Evolutionary conservation across 2,888 invertebrate species (phyloP).

Genomic region (Opisthograptis luteolata): DNA sequence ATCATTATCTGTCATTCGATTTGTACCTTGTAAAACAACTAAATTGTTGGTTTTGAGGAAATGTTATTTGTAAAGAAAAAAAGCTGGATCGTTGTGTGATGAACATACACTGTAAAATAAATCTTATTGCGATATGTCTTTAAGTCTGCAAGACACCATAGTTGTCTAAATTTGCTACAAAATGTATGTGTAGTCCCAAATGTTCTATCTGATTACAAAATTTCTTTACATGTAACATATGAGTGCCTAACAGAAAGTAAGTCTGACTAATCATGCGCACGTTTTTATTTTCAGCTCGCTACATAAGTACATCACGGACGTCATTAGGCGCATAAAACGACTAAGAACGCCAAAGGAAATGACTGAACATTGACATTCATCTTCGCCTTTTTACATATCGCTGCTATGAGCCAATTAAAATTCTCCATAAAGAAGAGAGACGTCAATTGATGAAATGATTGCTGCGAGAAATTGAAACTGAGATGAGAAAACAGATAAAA

Average conservation of each 20-base stretch:
- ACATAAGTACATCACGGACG: slow-evolving; percentile 39
- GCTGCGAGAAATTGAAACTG: slow-evolving; percentile 19
- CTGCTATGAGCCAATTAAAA: slow-evolving; percentile 14
- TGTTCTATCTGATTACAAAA: neutral
- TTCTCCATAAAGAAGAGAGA: slow-evolving; percentile 9
- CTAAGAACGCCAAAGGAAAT: slow-evolving; percentile 42
- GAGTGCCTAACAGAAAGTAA: slow-evolving; percentile 47
- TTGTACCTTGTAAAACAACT: neutral
- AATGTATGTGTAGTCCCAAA: too few species aligned
- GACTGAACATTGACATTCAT: slow-evolving; percentile 30
- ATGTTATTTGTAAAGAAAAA: too few species aligned
- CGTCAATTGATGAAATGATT: slow-evolving; percentile 10
- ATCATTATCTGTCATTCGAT: neutral
- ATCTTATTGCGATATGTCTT: too few species aligned
- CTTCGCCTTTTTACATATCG: slow-evolving; percentile 9
- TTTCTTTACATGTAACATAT: neutral
- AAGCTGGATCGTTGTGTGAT: too few species aligned
- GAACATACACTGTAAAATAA: too few species aligned
- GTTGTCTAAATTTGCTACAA: too few species aligned
- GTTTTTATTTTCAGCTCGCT: slow-evolving; percentile 53
- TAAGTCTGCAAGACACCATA: too few species aligned
- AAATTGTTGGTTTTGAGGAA: too few species aligned
- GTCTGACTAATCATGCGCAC: slow-evolving; percentile 44
- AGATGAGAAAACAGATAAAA: slow-evolving; percentile 19
- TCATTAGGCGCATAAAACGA: slow-evolving; percentile 39